Evolutionary conservation across 2,113 vertebrate species (phyloP).

Genomic region (Notothenia rossii): DNA sequence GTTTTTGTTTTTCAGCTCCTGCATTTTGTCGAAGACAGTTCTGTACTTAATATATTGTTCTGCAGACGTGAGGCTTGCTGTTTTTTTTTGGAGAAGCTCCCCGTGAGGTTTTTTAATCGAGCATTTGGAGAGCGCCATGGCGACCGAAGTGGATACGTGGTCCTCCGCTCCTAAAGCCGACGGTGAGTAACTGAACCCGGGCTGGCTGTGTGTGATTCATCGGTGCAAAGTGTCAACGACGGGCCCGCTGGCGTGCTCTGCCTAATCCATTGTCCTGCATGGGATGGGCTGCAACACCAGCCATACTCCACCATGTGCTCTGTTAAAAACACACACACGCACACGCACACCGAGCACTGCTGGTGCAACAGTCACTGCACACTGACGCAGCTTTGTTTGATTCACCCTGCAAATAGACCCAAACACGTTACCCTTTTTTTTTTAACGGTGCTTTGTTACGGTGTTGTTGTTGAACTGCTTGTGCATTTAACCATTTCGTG

Average conservation of each 20-base stretch:
- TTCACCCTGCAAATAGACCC: not conserved
- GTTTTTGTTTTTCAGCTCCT: not conserved
- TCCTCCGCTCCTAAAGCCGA: slow-evolving; percentile 68
- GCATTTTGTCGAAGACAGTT: not conserved
- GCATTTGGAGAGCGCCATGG: slow-evolving; percentile 75
- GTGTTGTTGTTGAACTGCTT: slow-evolving; percentile 15
- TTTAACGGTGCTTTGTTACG: not conserved
- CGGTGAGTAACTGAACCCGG: slow-evolving; percentile 69
- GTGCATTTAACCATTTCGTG: slow-evolving; percentile 64
- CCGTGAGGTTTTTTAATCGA: slow-evolving; percentile 49
- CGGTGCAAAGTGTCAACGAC: not conserved
- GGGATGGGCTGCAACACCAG: slow-evolving; percentile 72
- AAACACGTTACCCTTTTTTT: not conserved
- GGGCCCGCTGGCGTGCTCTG: slow-evolving; percentile 29
- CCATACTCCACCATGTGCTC: slow-evolving; percentile 81
- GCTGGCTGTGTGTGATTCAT: not conserved
- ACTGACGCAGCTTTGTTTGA: not conserved
- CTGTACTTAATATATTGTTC: not conserved
- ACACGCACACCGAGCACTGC: not conserved
- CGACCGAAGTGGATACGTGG: slow-evolving; percentile 83
- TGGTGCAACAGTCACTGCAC: not conserved
- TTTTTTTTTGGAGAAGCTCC: slow-evolving; percentile 28
- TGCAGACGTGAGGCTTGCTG: slow-evolving; percentile 5
- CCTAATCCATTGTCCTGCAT: slow-evolving; percentile 69
- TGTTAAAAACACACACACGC: not conserved